phyloP scores from a whole-genome alignment of 2,888 invertebrate species.

The Ephialtes manifestator region DNA sequence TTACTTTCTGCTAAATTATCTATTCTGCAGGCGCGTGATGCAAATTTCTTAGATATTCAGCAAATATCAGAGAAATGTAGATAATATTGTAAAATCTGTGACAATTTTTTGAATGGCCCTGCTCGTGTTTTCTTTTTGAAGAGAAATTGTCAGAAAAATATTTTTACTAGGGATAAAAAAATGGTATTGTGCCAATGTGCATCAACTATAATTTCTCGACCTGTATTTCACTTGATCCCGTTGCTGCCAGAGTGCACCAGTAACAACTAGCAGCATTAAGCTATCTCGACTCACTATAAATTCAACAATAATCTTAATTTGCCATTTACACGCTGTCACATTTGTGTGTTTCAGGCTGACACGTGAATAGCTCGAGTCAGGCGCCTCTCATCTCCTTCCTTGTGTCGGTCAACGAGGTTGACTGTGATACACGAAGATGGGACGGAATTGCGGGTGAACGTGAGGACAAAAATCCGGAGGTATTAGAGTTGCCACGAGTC shows the following conservation, averaged over 20 bases:
- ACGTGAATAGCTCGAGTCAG: slow-evolving; percentile 2
- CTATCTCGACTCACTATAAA: slow-evolving; percentile 7
- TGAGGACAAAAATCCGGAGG: slow-evolving; percentile 69
- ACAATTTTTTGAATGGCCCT: no score
- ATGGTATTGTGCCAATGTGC: not conserved
- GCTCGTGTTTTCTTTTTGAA: no score
- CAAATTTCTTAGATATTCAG: no score
- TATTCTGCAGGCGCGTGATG: no score
- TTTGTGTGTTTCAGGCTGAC: slow-evolving; percentile 41
- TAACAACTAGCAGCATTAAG: not conserved
- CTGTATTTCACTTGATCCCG: not conserved
- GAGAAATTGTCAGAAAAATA: no score
- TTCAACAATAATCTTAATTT: slow-evolving; percentile 31
- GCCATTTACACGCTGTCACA: slow-evolving; percentile 17
- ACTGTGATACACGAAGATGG: slow-evolving; percentile 64
- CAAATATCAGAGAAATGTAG: no score
- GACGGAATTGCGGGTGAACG: slow-evolving; percentile 72
- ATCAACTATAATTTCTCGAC: not conserved
- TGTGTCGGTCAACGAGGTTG: slow-evolving; percentile 26
- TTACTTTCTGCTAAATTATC: no score
- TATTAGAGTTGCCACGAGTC: slow-evolving; percentile 33
- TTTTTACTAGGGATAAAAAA: no score
- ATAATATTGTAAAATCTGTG: no score
- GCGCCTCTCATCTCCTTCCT: slow-evolving; percentile 15
- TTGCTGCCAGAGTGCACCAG: not conserved